These are phyloP conservation scores for Plodia interpunctella DNA, from an alignment of 1,140 invertebrate genomes.

Conservation along the genomic window DNA sequence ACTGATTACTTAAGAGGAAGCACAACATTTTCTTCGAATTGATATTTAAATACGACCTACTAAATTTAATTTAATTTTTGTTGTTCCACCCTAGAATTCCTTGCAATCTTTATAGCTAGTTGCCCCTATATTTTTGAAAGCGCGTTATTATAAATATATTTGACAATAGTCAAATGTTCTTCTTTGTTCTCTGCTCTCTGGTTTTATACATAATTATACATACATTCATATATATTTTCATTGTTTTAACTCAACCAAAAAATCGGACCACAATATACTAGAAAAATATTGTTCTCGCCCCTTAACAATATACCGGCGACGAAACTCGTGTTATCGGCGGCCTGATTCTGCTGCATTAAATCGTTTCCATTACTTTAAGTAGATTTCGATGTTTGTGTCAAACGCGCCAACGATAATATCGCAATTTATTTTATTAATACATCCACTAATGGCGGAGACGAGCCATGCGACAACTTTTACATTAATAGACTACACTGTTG, in stretches of 20 bases:
- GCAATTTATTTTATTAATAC: slow-evolving; percentile 71
- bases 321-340: slow-evolving; percentile 50
- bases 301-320: slow-evolving; percentile 21
- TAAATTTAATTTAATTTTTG: background rate
- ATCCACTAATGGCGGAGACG: slow-evolving; percentile 50
- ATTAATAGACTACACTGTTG: slow-evolving; percentile 13
- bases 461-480: slow-evolving; percentile 15
- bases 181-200: no score
- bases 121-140: no score
- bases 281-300: background rate
- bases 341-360: slow-evolving; percentile 58
- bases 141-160: no score
- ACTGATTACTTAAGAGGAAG: no score
- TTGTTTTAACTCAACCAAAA: no score
- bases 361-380: slow-evolving; percentile 73
- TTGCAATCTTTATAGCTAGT: no score
- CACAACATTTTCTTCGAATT: no score
- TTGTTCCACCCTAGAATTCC: no score
- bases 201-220: no score
- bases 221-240: no score
- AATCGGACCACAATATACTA: background rate
- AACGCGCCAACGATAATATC: slow-evolving; percentile 64
- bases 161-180: no score
- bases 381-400: slow-evolving; percentile 74
- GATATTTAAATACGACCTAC: no score